phyloP scores from a whole-genome alignment of 2,113 vertebrate species.

The Excalfactoria chinensis region DNA sequence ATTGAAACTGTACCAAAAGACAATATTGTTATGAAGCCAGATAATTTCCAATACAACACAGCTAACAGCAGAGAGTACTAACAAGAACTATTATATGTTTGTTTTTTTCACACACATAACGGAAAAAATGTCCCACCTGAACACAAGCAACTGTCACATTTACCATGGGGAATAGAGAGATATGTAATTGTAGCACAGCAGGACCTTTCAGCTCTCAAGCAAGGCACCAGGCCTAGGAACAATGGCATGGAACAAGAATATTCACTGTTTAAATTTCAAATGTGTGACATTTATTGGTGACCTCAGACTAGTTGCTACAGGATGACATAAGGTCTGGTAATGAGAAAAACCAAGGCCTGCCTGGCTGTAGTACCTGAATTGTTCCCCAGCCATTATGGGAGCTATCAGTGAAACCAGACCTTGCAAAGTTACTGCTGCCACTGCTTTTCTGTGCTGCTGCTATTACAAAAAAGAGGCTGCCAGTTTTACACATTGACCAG shows the following conservation, averaged over 20 bases:
- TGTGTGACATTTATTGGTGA: background rate
- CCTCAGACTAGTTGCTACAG: background rate
- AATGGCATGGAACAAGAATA: fast-evolving
- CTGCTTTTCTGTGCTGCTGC: background rate
- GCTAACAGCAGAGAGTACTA: background rate
- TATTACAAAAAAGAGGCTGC: background rate
- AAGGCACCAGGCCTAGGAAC: background rate
- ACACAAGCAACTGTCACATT: background rate
- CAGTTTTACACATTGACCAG: background rate
- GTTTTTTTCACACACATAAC: background rate
- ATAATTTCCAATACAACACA: background rate
- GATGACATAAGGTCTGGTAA: fast-evolving
- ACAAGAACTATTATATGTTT: background rate
- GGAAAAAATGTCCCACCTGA: background rate
- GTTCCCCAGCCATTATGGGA: background rate
- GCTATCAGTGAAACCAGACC: background rate
- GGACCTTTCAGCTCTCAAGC: background rate
- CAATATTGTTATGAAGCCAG: background rate
- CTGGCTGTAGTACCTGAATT: background rate
- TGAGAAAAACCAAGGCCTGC: background rate
- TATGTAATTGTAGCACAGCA: background rate
- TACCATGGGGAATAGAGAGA: background rate
- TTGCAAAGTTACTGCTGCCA: background rate
- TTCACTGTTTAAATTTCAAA: background rate
- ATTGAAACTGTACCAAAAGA: background rate